Percentiles rank a stretch among this genome's conserved stretches.
phyloP scores from a whole-genome alignment of 2,113 vertebrate genomes.

The Rhinoderma darwinii region DNA sequence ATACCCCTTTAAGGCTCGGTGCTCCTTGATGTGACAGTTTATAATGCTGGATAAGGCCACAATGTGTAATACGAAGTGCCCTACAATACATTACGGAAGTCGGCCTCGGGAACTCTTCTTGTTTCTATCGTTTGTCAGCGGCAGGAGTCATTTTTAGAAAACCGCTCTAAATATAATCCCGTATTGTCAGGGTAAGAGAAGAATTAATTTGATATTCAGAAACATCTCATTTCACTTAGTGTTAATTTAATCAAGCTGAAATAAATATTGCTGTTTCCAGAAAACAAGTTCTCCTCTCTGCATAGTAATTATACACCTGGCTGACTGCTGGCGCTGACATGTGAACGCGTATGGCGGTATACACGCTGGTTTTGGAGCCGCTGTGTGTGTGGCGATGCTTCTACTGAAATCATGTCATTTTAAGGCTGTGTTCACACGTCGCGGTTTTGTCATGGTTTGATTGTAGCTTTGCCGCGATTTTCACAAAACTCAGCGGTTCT shows the following conservation, averaged over 20 bases:
- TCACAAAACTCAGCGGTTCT: too few species aligned
- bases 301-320: not conserved
- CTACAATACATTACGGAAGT: not conserved
- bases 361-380: not conserved
- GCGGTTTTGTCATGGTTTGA: too few species aligned
- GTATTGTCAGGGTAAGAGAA: not conserved
- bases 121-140: not conserved
- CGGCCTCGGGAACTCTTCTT: not conserved
- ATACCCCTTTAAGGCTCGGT: too few species aligned
- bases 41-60: too few species aligned
- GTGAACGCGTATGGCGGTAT: not conserved
- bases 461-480: too few species aligned
- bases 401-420: too few species aligned
- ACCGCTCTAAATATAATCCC: not conserved
- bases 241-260: conserved; percentile 13
- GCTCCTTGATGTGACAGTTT: too few species aligned
- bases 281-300: not conserved
- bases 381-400: too few species aligned
- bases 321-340: not conserved
- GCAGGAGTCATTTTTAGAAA: not conserved
- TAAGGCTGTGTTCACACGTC: too few species aligned
- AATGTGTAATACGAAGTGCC: too few species aligned
- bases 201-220: not conserved
- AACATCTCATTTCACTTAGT: not conserved
- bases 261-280: conserved; percentile 2